Evolutionary conservation across 2,797 vertebrate species (phyloP), one percentile per base, ranked within the genome.

Genomic region (Labroides dimidiatus): DNA sequence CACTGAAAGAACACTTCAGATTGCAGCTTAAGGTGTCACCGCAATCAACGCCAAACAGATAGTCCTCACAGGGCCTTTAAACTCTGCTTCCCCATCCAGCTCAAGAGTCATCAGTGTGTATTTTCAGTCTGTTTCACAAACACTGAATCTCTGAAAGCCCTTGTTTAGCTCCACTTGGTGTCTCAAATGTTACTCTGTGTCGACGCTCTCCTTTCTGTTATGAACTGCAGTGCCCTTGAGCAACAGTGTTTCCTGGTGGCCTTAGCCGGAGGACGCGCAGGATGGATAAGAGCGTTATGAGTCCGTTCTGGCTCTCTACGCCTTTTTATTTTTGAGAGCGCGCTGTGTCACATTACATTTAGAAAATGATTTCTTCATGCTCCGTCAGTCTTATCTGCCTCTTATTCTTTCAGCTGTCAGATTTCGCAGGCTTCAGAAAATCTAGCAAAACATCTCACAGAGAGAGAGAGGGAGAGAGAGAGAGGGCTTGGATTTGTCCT

Each of bases 381-480:
- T 82, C 68, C 20, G 66, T 69, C 81, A 62, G 77, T 61, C 67
- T 75, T 58, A 77, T 77, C 66, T 63, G 56, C 20, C 69, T 72
- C 56, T 73, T 70, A 45, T 86, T 85, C 67, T 79, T 85, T 71
- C 77, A 60, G 77, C 83, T 78, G 77, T 83, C 79, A 74, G 74
- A 73, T 84, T 81, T 73, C 14, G 8, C 71, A 56, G 36, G 69
- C 76, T 70, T 81, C 69, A 64, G 77, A 81, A 82, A 79, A 80
- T 81, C 82, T 52, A 61, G 27, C 58, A 43, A 72, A 84, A 73
- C 70, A 78, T 83, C 72, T 75, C 61, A 0, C 19, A 70, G 21
- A 60, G 42, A 69, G 52, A 63, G 11, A 42, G 49, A 33, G n/a
- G 49, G 21, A 44, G 43, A 37, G 62, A 39, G 16, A 73, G 60